phyloP scores from a whole-genome alignment of 2,113 vertebrate genomes.

The Trichomycterus rosablanca region DNA sequence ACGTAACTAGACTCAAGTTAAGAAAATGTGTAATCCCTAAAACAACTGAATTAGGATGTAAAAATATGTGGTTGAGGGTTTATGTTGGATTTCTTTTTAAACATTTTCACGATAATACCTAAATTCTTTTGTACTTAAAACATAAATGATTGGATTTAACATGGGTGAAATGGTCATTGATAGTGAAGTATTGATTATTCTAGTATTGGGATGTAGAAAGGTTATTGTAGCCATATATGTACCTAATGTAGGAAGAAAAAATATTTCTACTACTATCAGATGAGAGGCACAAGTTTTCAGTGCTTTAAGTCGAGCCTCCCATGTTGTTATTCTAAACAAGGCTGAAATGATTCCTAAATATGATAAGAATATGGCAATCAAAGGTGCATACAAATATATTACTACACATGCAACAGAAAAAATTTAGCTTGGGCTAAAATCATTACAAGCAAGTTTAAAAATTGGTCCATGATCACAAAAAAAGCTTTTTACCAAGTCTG shows the following conservation, averaged over 20 bases:
- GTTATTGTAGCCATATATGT: slow-evolving; percentile 6
- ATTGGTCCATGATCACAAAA: slow-evolving; percentile 50
- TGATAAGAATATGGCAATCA: slow-evolving; percentile 23
- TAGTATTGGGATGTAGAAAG: slow-evolving; percentile 29
- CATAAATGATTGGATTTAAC: slow-evolving; percentile 49
- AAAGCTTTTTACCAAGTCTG: slow-evolving; percentile 53
- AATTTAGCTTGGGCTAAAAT: slow-evolving; percentile 16
- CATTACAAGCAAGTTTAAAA: slow-evolving; percentile 43
- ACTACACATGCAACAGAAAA: not conserved
- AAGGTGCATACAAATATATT: slow-evolving; percentile 32
- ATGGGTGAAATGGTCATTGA: slow-evolving; percentile 35
- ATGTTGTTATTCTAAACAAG: slow-evolving; percentile 42
- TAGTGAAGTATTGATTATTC: slow-evolving; percentile 36
- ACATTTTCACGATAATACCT: slow-evolving; percentile 22
- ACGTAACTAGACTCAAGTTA: too few species aligned
- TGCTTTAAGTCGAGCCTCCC: slow-evolving; percentile 37
- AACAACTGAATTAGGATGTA: too few species aligned
- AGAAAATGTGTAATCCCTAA: too few species aligned
- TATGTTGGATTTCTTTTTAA: slow-evolving; percentile 22
- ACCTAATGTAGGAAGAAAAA: slow-evolving; percentile 30
- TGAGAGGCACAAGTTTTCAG: slow-evolving; percentile 42
- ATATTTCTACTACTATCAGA: slow-evolving; percentile 31
- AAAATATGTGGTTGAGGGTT: not conserved
- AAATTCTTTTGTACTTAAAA: slow-evolving; percentile 43
- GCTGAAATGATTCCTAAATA: slow-evolving; percentile 22